These are phyloP conservation scores for Anagyrus pseudococci DNA, from an alignment of 2,888 invertebrate species.

Conservation along the genomic window DNA sequence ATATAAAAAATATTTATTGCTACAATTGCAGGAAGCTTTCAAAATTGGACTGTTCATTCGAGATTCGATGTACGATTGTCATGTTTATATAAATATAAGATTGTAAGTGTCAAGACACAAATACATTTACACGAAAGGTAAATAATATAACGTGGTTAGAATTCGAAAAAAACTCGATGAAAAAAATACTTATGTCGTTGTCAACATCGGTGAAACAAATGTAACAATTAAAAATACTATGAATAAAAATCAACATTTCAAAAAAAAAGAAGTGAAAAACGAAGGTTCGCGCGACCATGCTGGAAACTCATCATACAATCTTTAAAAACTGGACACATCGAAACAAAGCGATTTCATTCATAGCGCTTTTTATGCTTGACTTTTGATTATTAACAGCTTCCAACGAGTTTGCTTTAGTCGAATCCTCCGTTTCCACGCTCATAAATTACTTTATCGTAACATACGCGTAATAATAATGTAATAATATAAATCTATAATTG, in stretches of 20 bases:
- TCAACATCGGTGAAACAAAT: slow-evolving; percentile 20
- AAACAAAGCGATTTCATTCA: background rate
- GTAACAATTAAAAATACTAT: slow-evolving; percentile 22
- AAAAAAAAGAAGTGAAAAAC: slow-evolving; percentile 16
- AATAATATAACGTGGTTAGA: background rate
- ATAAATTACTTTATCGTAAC: slow-evolving; percentile 14
- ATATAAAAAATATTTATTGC: no score
- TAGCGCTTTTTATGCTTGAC: no score
- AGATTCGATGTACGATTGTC: no score
- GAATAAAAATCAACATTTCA: slow-evolving; percentile 22
- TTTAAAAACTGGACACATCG: no score
- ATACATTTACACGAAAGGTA: background rate
- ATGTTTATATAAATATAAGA: no score
- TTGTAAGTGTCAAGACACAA: background rate
- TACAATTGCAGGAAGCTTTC: no score
- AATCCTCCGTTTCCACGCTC: slow-evolving; percentile 6
- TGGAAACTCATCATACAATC: no score
- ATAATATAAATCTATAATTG: slow-evolving; percentile 45
- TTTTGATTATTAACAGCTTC: background rate
- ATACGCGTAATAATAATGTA: slow-evolving; percentile 38
- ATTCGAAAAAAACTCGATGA: background rate
- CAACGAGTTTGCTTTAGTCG: background rate
- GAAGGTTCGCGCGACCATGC: background rate
- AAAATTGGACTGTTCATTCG: background rate
- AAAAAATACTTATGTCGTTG: background rate